Base-by-base conservation (phyloP, 1,140 invertebrate genomes). In the Mycetomoellerius zeteki region DNA sequence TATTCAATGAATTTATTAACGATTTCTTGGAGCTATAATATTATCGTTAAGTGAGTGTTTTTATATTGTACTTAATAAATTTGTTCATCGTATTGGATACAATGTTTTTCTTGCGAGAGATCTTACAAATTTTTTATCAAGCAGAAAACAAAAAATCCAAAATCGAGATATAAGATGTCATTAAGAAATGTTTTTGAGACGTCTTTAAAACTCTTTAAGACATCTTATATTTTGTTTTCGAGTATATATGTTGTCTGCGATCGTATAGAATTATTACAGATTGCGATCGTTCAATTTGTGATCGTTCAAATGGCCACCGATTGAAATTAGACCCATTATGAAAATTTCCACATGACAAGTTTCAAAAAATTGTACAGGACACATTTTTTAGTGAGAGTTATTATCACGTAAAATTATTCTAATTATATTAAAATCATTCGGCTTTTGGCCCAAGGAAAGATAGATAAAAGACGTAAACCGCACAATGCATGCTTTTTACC, bases 1-100 rank as follows among this genome's bases (percentile, higher is more conserved):
- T 43, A 84, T 65, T 12, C 86, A 73, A 62, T 78, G 21, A 24
- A 54, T 78, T 78, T 78, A 43, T 81, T n/a, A 16, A 50, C 24
- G 58, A 43, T 54, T 85, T 54, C 10, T 84, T 71, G 6, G 50
- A 24, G 16, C 1, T 71, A 3, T 71, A 65, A 64, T 50, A 27
- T 21, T 62, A 56, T 82, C 14, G 3, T 69, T 71, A 65, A n/a
- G 19, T 21, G 27, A 50, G 21, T 52, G 14, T 76, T 69, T 62
- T 56, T 47, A 33, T 3, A 10, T 64, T n/a, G 37, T 21, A 21
- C 33, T 21, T 10, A 65, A 3, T 43, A 54, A 65, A 60, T 85
- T 2, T 3, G 54, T n/a, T 69, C 33, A 12, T 30, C 27, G 12
- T 77, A 69, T 33, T 54, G 24, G 0, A 19, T 80, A 33, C 19